Evolutionary conservation across 2,888 invertebrate genomes (phyloP).

Genomic region (Rapana venosa): DNA sequence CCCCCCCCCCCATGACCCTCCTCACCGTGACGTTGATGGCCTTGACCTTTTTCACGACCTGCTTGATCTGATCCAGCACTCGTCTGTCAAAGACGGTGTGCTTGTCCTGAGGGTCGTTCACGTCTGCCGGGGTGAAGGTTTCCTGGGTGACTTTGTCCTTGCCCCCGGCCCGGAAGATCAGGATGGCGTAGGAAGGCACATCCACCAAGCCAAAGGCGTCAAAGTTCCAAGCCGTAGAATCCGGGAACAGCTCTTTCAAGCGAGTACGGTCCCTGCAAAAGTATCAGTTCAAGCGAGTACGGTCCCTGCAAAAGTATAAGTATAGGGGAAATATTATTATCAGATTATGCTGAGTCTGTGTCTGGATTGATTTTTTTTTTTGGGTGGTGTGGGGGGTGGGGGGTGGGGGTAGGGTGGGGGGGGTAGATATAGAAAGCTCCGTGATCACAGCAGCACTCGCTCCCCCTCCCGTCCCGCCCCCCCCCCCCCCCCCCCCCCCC

Average conservation of each 20-base stretch:
- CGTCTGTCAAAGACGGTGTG: constrained; percentile 36
- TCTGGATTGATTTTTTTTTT: too few species aligned
- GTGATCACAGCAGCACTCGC: background rate
- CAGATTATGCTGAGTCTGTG: background rate
- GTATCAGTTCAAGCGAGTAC: too few species aligned
- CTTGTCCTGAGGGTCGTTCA: background rate
- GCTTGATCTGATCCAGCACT: constrained; percentile 41
- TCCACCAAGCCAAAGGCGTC: constrained; percentile 35
- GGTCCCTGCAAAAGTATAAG: too few species aligned
- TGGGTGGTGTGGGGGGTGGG: too few species aligned
- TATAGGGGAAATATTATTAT: too few species aligned
- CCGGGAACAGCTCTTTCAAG: constrained; percentile 26
- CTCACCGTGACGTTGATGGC: constrained; percentile 21
- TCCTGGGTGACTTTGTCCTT: constrained; percentile 48
- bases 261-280: constrained; percentile 5
- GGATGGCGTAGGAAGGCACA: constrained; percentile 29
- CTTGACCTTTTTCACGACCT: constrained; percentile 19
- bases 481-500: background rate
- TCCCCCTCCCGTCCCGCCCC: background rate
- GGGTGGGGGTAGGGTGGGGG: too few species aligned
- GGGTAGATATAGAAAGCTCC: background rate
- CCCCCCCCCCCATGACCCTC: too few species aligned
- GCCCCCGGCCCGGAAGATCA: constrained; percentile 24
- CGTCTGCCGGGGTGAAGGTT: constrained; percentile 38
- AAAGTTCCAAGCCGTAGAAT: constrained; percentile 34